Conservation (phyloP, 1,140 invertebrate species). For the Harlomillsia oculata region DNA sequence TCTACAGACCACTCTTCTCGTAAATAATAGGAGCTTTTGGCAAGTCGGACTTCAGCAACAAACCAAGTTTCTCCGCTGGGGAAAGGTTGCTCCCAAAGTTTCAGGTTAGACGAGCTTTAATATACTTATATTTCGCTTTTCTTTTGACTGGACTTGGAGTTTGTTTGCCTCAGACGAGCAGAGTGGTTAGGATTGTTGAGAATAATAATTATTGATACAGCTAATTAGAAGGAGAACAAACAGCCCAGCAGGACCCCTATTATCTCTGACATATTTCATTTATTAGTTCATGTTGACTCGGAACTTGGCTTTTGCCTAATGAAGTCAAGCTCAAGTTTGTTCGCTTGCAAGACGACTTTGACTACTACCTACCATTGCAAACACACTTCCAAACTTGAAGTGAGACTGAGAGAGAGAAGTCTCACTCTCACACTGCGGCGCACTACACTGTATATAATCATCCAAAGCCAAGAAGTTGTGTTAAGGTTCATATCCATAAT, state of each 20-base stretch:
- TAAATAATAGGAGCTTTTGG: not conserved
- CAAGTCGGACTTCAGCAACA: not conserved
- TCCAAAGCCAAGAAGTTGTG: too few species aligned
- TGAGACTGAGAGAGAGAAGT: too few species aligned
- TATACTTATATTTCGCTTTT: not conserved
- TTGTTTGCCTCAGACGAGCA: not conserved
- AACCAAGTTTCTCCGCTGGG: not conserved
- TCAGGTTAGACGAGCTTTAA: not conserved
- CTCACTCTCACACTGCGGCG: too few species aligned
- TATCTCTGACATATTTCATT: conserved; percentile 12
- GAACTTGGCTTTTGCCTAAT: too few species aligned
- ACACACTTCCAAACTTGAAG: too few species aligned
- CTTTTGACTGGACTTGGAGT: not conserved
- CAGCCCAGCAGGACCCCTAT: conserved; percentile 9
- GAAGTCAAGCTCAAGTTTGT: too few species aligned
- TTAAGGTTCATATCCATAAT: too few species aligned
- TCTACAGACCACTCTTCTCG: too few species aligned
- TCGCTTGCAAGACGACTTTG: too few species aligned
- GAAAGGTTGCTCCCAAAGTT: too few species aligned
- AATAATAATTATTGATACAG: conserved; percentile 8
- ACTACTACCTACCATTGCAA: too few species aligned
- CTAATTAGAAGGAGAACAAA: conserved; percentile 13
- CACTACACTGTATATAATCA: too few species aligned
- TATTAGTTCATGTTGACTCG: conserved; percentile 7
- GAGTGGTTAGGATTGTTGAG: not conserved